Evolutionary conservation across 2,797 vertebrate genomes (phyloP).

Genomic region (Periparus ater): DNA sequence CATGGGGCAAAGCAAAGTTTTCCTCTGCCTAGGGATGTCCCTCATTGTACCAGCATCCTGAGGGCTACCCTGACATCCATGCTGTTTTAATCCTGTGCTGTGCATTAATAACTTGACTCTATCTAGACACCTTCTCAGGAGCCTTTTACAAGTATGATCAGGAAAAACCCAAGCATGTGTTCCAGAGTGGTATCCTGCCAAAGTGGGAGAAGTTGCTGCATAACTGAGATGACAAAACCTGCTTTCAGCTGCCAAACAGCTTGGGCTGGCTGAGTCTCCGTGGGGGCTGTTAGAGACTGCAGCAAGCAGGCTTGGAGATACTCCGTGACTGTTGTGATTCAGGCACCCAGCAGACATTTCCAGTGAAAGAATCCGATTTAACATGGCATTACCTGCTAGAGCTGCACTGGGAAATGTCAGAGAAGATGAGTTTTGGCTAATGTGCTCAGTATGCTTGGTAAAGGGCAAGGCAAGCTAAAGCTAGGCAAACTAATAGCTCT

Average conservation of each 20-base stretch:
- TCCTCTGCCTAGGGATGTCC: neutral
- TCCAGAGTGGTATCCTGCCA: neutral
- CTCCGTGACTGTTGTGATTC: neutral
- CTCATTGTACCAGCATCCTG: accelerated
- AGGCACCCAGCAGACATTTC: neutral
- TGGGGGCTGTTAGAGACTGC: neutral
- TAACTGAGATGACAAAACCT: conserved; percentile 7
- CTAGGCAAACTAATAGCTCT: neutral
- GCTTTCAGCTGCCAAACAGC: neutral
- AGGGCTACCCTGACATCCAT: neutral
- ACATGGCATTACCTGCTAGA: neutral
- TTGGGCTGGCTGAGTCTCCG: neutral
- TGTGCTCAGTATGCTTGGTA: neutral
- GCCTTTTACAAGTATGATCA: neutral
- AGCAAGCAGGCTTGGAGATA: neutral
- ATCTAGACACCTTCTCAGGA: neutral
- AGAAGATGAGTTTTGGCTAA: neutral
- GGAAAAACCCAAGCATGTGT: neutral
- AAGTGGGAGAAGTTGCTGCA: neutral
- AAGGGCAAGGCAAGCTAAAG: neutral
- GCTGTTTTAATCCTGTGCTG: neutral
- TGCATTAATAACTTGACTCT: neutral
- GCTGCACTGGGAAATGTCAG: neutral
- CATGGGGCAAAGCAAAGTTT: neutral
- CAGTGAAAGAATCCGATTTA: neutral